phyloP scores from a whole-genome alignment of 2,113 vertebrate genomes.

The Lagopus muta region DNA sequence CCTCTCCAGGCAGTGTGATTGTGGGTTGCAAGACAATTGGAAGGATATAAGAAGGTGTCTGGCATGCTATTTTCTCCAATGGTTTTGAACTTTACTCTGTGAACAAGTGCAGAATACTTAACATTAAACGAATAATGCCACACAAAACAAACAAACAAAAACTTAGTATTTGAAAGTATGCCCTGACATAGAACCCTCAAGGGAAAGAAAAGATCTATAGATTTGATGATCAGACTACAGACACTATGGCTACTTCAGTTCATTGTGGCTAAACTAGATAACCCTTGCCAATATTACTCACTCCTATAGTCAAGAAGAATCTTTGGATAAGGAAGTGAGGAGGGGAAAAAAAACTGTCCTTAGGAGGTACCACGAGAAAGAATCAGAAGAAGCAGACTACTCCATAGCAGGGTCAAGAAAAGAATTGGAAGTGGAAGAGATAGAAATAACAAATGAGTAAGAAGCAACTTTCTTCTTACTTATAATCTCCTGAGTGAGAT shows the following conservation, averaged over 20 bases:
- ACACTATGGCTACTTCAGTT: neutral
- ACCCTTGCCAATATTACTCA: neutral
- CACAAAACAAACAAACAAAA: neutral
- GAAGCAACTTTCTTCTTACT: neutral
- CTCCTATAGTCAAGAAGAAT: neutral
- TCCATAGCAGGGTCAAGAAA: neutral
- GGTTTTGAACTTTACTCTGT: neutral
- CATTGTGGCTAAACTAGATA: neutral
- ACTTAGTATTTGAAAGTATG: too few species aligned
- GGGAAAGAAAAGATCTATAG: neutral
- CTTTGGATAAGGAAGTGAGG: neutral
- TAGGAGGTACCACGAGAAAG: neutral
- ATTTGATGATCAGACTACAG: neutral
- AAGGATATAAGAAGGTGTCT: neutral
- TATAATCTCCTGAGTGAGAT: neutral
- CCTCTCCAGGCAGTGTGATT: neutral
- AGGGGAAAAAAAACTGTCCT: neutral
- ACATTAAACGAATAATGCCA: neutral
- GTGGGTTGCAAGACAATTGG: neutral
- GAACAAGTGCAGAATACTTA: neutral
- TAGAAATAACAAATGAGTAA: neutral
- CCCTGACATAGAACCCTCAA: neutral
- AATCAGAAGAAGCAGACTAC: neutral
- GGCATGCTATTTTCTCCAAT: neutral
- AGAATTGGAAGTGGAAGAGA: neutral